phyloP scores from a whole-genome alignment of 2,797 vertebrate species.

The Epinephelus coioides region DNA sequence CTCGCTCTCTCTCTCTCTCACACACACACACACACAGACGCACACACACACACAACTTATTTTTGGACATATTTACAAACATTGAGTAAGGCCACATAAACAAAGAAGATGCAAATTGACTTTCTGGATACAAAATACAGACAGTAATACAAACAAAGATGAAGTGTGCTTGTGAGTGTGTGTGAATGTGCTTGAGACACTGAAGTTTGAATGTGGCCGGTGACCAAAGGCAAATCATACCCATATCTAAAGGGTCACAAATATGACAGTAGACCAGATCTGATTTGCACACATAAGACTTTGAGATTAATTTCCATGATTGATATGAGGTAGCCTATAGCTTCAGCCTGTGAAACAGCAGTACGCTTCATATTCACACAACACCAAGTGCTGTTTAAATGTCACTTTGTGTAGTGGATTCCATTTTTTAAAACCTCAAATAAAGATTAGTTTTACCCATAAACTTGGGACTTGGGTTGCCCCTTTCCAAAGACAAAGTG shows the following conservation, averaged over 20 bases:
- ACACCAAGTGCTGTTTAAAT: neutral
- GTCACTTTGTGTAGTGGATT: neutral
- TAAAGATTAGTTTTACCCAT: neutral
- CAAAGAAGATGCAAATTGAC: slow-evolving; percentile 50
- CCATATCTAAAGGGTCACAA: slow-evolving; percentile 8
- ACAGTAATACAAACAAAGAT: slow-evolving; percentile 55
- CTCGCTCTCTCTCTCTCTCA: neutral
- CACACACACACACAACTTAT: slow-evolving; percentile 22
- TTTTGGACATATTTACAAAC: slow-evolving; percentile 60
- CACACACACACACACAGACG: slow-evolving; percentile 4
- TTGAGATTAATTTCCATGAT: slow-evolving; percentile 28
- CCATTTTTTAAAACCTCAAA: neutral
- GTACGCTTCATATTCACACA: neutral
- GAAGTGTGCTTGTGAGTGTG: slow-evolving; percentile 1
- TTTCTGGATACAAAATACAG: slow-evolving; percentile 59
- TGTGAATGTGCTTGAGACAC: slow-evolving; percentile 3
- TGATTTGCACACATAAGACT: slow-evolving; percentile 5
- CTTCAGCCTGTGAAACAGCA: neutral
- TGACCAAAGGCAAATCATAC: slow-evolving; percentile 29
- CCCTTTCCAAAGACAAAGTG: neutral
- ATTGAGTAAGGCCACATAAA: slow-evolving; percentile 43
- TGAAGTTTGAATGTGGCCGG: slow-evolving; percentile 9
- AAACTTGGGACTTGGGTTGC: neutral
- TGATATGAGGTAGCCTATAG: neutral
- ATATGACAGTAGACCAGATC: slow-evolving; percentile 13